Evolutionary conservation across 2,797 vertebrate genomes (phyloP), one percentile per base, ranked within the genome.

Genomic region (Sebastes kiyomatsui): DNA sequence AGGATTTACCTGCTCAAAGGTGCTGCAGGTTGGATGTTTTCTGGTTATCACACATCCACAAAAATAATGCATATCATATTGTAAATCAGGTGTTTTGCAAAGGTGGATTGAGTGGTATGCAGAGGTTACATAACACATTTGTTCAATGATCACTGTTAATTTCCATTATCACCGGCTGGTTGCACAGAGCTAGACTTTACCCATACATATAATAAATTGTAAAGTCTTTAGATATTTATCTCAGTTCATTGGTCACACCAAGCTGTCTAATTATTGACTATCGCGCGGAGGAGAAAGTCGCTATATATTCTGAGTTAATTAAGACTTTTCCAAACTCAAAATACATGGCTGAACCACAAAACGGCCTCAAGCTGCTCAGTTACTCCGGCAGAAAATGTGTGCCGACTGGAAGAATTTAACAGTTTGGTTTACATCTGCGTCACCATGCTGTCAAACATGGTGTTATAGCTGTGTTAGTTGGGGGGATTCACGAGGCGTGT

Each of bases 131-230:
- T 66, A 78, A 81, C 61, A 76, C 76, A 42, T 67, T 49, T 80
- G 65, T 72, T 82, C 78, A 84, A 30, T 89, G 82, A 91, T 87
- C 82, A 79, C 74, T 84, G 89, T 88, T 92, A 87, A 93, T 92
- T 79, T 86, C 74, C 85, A 88, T 92, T 91, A 90, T 87, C 72
- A 55, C 73, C 38, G 66, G 30, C 67, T 79, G 77, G 80, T 67
- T 85, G 71, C 70, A 79, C 80, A 76, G 33, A 75, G 12, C 49
- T 6, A 87, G 67, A 82, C 67, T 78, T 82, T 58, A 79, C 65
- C 54, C 68, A 67, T 62, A 60, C 66, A 79, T 85, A 55, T 66
- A 80, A 82, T 58, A 82, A 76, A 85, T 6, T 69, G 58, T 56
- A 14, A 70, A 85, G 72, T 42, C 59, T 62, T 77, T 12, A 38